These are phyloP conservation scores for Gallirallus australis DNA, from an alignment of 2,797 vertebrate genomes.

Conservation along the genomic window DNA sequence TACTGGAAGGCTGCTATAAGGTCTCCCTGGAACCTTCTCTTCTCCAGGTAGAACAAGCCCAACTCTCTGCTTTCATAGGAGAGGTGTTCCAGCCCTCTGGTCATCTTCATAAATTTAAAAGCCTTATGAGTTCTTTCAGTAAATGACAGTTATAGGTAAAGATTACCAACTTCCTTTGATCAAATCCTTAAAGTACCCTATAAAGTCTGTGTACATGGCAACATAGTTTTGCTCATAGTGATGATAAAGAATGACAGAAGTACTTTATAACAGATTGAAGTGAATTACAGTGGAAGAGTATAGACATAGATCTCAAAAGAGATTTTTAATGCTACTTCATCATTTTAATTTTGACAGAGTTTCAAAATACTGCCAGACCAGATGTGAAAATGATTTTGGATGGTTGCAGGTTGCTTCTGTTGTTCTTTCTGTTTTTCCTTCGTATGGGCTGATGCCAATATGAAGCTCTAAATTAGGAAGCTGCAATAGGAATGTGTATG, in stretches of 20 bases:
- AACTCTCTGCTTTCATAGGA: no score
- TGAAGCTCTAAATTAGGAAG: neutral
- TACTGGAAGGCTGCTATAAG: no score
- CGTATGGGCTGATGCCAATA: neutral
- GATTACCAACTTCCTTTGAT: neutral
- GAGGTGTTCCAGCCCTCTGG: no score
- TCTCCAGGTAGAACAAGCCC: no score
- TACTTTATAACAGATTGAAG: neutral
- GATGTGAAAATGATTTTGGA: neutral
- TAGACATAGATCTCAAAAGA: neutral
- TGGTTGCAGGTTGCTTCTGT: neutral
- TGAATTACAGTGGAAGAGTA: neutral
- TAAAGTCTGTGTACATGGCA: neutral
- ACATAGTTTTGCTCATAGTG: constrained; percentile 8
- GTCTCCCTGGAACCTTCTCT: no score
- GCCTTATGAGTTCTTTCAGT: neutral
- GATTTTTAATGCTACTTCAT: neutral
- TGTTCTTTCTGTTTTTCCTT: neutral
- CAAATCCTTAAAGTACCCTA: neutral
- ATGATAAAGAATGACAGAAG: constrained; percentile 2
- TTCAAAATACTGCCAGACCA: neutral
- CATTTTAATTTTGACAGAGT: neutral
- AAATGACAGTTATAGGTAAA: neutral
- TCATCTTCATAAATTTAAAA: neutral
- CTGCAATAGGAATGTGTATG: neutral